Evolutionary conservation across 1,140 invertebrate genomes (phyloP).

Genomic region (Glossosoma conforme): DNA sequence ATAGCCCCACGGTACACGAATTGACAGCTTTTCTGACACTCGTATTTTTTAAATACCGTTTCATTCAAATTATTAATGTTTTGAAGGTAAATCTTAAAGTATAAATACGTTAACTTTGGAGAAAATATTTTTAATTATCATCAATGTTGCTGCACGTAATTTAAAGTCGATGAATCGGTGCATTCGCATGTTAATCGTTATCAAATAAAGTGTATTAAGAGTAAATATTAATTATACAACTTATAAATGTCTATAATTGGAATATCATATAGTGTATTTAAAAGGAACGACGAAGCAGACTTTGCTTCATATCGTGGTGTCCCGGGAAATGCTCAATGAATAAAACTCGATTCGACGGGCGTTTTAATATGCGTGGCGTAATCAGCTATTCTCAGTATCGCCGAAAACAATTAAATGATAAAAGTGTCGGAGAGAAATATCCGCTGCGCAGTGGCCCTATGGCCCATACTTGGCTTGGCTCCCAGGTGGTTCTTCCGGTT

Average conservation of each 20-base stretch:
- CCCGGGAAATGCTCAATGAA: too few relatives aligned
- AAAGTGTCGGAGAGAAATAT: too few relatives aligned
- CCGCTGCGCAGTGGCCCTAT: too few relatives aligned
- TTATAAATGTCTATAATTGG: constrained; percentile 14
- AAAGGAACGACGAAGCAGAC: too few relatives aligned
- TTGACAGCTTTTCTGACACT: constrained; percentile 16
- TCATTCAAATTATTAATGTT: constrained; percentile 21
- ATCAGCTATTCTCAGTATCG: too few relatives aligned
- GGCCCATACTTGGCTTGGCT: too few relatives aligned
- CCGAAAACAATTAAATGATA: too few relatives aligned
- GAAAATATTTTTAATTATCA: constrained; percentile 24
- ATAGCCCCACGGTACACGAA: constrained; percentile 21
- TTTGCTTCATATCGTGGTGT: too few relatives aligned
- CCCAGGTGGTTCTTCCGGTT: too few relatives aligned
- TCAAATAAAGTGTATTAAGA: constrained; percentile 4
- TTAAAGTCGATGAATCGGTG: constrained; percentile 4
- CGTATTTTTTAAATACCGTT: constrained; percentile 22
- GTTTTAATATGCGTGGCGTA: too few relatives aligned
- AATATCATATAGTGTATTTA: constrained; percentile 4
- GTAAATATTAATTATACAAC: constrained; percentile 2
- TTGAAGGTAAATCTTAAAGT: constrained; percentile 15
- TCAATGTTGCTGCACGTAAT: constrained; percentile 29
- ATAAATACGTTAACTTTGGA: constrained; percentile 8
- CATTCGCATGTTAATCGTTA: constrained; percentile 13
- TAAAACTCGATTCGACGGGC: too few relatives aligned